A percentile compares a stretch with the other conserved stretches of the same genome.
phyloP scores from a whole-genome alignment of 2,113 vertebrate species.

The Nyctereutes procyonoides region DNA sequence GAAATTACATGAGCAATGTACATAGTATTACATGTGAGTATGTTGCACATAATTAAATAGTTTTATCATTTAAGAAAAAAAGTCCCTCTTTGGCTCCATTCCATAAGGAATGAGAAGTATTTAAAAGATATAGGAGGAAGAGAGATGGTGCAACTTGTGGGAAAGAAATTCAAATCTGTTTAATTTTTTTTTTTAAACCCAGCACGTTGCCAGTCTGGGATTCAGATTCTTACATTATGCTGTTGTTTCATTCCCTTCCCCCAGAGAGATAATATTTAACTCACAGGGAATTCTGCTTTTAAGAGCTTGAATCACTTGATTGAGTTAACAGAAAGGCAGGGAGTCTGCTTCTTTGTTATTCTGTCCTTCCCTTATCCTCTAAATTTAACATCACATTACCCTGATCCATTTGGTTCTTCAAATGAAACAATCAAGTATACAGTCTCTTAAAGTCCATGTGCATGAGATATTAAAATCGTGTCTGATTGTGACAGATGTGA shows the following conservation, averaged over 20 bases:
- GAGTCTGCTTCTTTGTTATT: slow-evolving; percentile 14
- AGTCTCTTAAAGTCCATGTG: background rate
- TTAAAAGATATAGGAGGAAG: slow-evolving; percentile 20
- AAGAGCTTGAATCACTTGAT: slow-evolving; percentile 11
- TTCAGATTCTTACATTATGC: background rate
- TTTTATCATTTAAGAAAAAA: slow-evolving; percentile 7
- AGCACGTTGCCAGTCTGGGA: background rate
- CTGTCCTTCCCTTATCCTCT: background rate
- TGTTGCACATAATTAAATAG: background rate
- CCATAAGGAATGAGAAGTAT: background rate
- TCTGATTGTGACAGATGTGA: background rate
- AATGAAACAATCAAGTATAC: background rate
- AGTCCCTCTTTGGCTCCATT: background rate
- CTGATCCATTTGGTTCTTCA: background rate
- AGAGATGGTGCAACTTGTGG: background rate
- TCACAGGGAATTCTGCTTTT: slow-evolving; percentile 2
- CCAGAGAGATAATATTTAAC: slow-evolving; percentile 16
- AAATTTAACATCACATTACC: background rate
- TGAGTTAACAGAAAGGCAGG: background rate
- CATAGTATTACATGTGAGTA: background rate
- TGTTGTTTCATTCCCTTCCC: background rate
- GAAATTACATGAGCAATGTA: background rate
- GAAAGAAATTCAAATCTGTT: background rate
- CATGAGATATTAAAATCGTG: background rate
- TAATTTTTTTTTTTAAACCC: background rate